Base-by-base conservation (phyloP, 2,113 vertebrate genomes). In the Capra hircus region DNA sequence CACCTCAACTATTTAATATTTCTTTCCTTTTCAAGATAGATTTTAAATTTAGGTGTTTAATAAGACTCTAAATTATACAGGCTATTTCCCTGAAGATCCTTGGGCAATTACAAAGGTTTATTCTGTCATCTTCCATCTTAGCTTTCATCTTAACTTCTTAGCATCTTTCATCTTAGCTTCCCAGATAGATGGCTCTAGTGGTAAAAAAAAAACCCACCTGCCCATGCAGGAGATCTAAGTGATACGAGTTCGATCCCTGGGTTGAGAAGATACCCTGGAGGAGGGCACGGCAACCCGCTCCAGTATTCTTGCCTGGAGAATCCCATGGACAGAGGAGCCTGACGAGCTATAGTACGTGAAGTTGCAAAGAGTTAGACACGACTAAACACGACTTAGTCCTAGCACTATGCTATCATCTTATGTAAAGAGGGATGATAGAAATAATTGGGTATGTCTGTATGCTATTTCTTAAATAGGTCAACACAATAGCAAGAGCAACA, bases 321-420 rank as follows among this genome's bases (percentile, higher is more conserved):
- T 67, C 33, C 17, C 64, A 67, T 36, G 64, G 64, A 67, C 16
- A 67, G 62, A n/a, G 62, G 33, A 67, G 62, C 62, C 33, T 67
- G 62, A 19, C 1, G 0, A 33, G 62, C 15, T 64, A 17, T 7
- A 67, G 17, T 67, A 17, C 1, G 0, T 67, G 64, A 19, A 4
- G 64, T 36, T 67, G 64, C 64, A 67, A 67, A 67, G 33, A n/a
- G 64, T 67, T 36, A 67, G 64, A 67, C 33, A 67, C 2, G 17
- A 21, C 33, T 71, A 17, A 36, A 36, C 64, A 71, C 10, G 16
- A 36, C 64, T 71, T 71, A 71, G 17, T n/a, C 36, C 64, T 21
- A 71, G n/a, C 64, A 71, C n/a, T 36, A 52, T 60, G 52, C 30
- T 84, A 77, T 84, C 25, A 23, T 84, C 45, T 86, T 78, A 33